Base-by-base conservation (phyloP, 1,140 invertebrate species). In the Brachionus paranguensis region DNA sequence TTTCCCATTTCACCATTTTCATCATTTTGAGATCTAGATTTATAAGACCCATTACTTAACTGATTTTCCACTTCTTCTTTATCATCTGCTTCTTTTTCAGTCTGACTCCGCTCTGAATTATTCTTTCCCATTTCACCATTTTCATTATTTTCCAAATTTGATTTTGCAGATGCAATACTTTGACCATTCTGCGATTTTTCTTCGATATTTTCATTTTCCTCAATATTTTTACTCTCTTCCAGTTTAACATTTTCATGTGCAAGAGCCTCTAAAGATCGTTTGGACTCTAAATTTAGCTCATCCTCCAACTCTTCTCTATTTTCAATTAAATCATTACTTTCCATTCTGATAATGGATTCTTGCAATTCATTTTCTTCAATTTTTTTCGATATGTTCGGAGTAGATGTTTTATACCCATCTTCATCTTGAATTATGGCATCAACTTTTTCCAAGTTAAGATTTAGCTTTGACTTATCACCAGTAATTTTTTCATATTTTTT, bases 351-450 rank as follows among this genome's bases (percentile, higher is more conserved):
- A 12, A 64, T 41, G 17, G 78, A 60, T 29, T 79, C 55, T 60
- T 79, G n/a, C 14, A 79, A 20, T 20, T 79, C 78, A 14, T 79
- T 37, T 10, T 60, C 78, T 37, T 79, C 78, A 41, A 64, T 20
- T 29, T 76, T 76, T 27, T 76, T 76, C 4, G 72, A 76, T 17
- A 76, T 33, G 14, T 76, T 76, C 10, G 72, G 72, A 27, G 72
- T 76, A 27, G 72, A 76, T 27, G 72, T 76, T 11, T 43, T 72
- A 14, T 27, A 33, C 1, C 12, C 17, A 12, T 53, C 47, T 6
- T 43, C 70, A 43, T 74, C 41, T 50, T 50, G 43, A 11, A 12
- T 33, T 2, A n/a, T 5, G 3, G 47, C 27, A 3, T 12, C 12
- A 27, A 50, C 45, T 12, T 50, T 76, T 47, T 76, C 72, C 27